phyloP scores from a whole-genome alignment of 2,888 invertebrate genomes.

The Apodemia duryi region DNA sequence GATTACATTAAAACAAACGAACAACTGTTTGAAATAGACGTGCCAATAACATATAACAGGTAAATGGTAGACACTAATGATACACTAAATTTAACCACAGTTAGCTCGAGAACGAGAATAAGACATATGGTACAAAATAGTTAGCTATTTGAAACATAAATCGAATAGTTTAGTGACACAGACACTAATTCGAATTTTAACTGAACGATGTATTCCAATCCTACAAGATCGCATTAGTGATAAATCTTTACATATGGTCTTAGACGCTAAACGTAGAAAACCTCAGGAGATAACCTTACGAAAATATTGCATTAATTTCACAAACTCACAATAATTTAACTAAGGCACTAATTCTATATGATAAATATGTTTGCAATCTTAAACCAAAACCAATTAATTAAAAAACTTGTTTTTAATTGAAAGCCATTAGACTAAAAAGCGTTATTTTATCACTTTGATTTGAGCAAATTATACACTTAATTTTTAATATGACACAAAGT shows the following conservation, averaged over 20 bases:
- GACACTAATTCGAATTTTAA: not conserved
- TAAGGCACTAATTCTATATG: not conserved
- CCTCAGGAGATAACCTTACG: not conserved
- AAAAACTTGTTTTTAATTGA: not conserved
- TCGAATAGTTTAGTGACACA: not conserved
- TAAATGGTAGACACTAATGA: conserved; percentile 63
- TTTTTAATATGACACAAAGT: not conserved
- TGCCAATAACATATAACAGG: conserved; percentile 54
- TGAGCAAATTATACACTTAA: not conserved
- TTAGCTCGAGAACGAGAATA: conserved; percentile 27
- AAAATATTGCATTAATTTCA: not conserved
- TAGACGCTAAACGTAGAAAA: conserved; percentile 19
- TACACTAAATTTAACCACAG: conserved; percentile 50
- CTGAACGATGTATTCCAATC: not conserved
- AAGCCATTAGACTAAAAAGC: not conserved
- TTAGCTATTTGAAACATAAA: not conserved
- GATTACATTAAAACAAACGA: conserved; percentile 23
- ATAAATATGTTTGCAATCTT: not conserved
- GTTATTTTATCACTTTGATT: conserved; percentile 8
- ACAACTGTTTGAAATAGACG: conserved; percentile 44
- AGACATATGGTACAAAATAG: not conserved
- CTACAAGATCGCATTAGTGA: conserved; percentile 42
- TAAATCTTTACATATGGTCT: conserved; percentile 51
- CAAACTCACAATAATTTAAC: not conserved
- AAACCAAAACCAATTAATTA: too few relatives aligned